Conservation (phyloP, 1,140 invertebrate species). For the Drosophila bocki region DNA sequence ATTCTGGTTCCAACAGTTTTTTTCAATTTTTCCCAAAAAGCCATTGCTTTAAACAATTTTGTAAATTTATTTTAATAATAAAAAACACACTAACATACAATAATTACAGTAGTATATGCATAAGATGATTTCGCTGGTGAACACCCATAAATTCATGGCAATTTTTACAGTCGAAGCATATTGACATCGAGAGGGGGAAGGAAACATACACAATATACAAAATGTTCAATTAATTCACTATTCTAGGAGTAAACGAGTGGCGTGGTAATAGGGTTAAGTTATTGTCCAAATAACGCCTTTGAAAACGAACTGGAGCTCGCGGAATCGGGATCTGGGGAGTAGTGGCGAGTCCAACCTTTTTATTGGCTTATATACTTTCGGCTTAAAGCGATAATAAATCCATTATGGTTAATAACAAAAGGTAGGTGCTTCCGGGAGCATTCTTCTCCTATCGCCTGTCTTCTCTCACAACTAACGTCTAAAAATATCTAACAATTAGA, state of each 20-base stretch:
- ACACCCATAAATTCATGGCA: constrained; percentile 63
- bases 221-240: constrained; percentile 23
- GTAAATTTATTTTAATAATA: constrained; percentile 69
- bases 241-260: constrained; percentile 44
- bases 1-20: not conserved
- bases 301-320: constrained; percentile 29
- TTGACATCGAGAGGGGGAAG: constrained; percentile 34
- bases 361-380: constrained; percentile 57
- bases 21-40: not conserved
- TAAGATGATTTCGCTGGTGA: constrained; percentile 57
- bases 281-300: constrained; percentile 62
- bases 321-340: constrained; percentile 20
- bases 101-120: constrained; percentile 48
- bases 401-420: constrained; percentile 69
- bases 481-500: constrained; percentile 79
- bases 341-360: constrained; percentile 39
- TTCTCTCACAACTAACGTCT: constrained; percentile 57
- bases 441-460: constrained; percentile 24
- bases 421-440: constrained; percentile 45
- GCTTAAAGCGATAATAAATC: constrained; percentile 70
- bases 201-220: constrained; percentile 37
- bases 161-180: constrained; percentile 41
- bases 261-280: constrained; percentile 32
- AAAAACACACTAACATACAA: constrained; percentile 64
- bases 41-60: constrained; percentile 43